These are phyloP conservation scores for Aurelia aurita DNA, from an alignment of 30 jellyfish, hydroid and myxozoan species.

Conservation along the genomic window DNA sequence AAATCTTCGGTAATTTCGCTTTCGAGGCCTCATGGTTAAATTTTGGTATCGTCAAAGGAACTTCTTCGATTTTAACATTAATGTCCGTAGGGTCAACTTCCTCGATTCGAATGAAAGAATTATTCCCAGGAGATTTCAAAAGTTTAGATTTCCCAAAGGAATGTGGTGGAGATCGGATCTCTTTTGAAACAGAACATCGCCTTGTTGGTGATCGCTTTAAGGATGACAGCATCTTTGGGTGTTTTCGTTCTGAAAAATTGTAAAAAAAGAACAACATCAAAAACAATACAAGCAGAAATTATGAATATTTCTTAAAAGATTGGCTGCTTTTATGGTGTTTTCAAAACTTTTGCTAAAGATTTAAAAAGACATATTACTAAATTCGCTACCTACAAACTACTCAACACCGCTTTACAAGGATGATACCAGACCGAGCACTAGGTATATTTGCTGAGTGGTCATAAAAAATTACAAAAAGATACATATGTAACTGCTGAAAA, in stretches of 20 bases:
- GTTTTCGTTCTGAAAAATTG: constrained; percentile 74
- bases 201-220: constrained; percentile 81
- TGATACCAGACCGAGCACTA: too few relatives aligned
- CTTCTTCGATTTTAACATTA: constrained; percentile 94
- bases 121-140: constrained; percentile 68
- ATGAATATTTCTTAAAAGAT: too few relatives aligned
- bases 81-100: constrained; percentile 90
- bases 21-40: constrained; percentile 66
- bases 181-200: constrained; percentile 64
- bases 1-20: constrained; percentile 73
- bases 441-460: too few relatives aligned
- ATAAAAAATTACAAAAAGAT: too few relatives aligned
- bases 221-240: constrained; percentile 68
- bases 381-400: too few relatives aligned
- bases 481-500: too few relatives aligned
- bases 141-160: constrained; percentile 74
- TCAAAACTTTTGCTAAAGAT: too few relatives aligned
- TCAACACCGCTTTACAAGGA: too few relatives aligned
- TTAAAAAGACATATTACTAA: too few relatives aligned
- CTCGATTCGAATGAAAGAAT: constrained; percentile 86
- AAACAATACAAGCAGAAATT: too few relatives aligned
- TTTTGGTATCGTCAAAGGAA: constrained; percentile 88
- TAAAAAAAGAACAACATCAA: background rate
- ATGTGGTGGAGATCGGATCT: constrained; percentile 55
- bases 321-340: too few relatives aligned